Evolutionary conservation across 2,113 vertebrate genomes (phyloP), one percentile per base, ranked within the genome.

Genomic region (Erythrocercus mccallii): DNA sequence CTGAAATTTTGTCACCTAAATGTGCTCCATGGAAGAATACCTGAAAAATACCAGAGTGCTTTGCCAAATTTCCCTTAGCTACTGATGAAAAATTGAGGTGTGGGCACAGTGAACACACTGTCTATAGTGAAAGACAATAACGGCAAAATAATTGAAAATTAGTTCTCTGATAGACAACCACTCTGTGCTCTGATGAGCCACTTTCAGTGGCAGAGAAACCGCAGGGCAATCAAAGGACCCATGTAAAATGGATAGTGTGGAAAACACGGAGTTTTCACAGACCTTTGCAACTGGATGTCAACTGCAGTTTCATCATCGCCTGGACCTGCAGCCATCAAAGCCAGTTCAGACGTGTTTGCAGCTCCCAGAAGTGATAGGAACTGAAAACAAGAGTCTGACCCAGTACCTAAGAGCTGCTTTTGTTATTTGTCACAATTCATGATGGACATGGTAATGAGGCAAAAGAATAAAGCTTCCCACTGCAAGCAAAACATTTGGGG

Each of bases 221-320:
- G 64, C 79, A 66, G 69, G 57, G 53, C 44, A 92, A 12, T 35
- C 42, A n/a, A 64, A 42, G 74, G 62, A 89, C n/a, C 42, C 19
- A 6, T 0, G 4, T 38, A 51, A 90, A 88, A 91, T 6, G 54
- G 54, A 27, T 19, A 12, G 58, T 31, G 57, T 18, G 3, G 76
- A 64, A 90, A 90, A 40, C 37, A 40, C 2, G 0, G 28, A 1
- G 3, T 68, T 91, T 76, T 31, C 58, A 64, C 64, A 90, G 92
- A 86, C 82, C 65, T 93, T 77, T 93, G 88, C 60, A 56, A 56
- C 79, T 60, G 68, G 35, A 51, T 86, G 88, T 97, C 87, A 92
- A 2, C 14, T 90, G 85, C 7, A 37, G 71, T 76, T 86, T 86
- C 76, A 60, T 93, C 85, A 86, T 15, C 1, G 31, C 35, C 72